Conservation (phyloP, 2,113 vertebrate species). For the Grammomys dolichurus region DNA sequence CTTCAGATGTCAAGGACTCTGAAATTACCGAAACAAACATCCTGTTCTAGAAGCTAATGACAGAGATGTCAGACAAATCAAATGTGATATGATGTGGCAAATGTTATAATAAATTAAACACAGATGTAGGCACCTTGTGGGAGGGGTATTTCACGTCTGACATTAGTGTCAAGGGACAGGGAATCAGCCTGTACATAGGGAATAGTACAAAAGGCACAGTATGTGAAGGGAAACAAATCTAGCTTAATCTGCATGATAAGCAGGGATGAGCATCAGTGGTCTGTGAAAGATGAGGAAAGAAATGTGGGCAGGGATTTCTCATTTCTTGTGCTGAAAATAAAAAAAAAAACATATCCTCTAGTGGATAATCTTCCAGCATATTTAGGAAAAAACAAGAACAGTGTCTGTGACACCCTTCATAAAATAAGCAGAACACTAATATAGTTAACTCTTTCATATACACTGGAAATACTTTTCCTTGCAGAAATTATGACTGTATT, state of each 20-base stretch:
- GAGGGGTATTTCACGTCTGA: not conserved
- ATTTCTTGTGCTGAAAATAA: not conserved
- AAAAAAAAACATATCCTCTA: not conserved
- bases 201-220: not conserved
- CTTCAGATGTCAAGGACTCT: conserved; percentile 23
- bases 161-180: not conserved
- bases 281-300: not conserved
- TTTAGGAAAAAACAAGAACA: conserved; percentile 55
- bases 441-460: conserved; percentile 70
- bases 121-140: not conserved
- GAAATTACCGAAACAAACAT: not conserved
- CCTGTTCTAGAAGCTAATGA: conserved; percentile 33
- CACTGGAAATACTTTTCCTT: conserved; percentile 76
- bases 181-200: not conserved
- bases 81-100: not conserved
- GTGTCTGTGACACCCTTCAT: conserved; percentile 40
- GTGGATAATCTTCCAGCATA: conserved; percentile 54
- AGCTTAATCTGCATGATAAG: not conserved
- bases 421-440: conserved; percentile 67
- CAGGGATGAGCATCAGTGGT: not conserved
- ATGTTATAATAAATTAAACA: conserved; percentile 13
- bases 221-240: conserved; percentile 9
- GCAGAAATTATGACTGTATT: conserved; percentile 78
- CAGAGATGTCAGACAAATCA: conserved; percentile 42
- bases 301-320: conserved; percentile 15